Evolutionary conservation across 2,797 vertebrate species (phyloP), one percentile per base, ranked within the genome.

Genomic region (Spinus pinus): DNA sequence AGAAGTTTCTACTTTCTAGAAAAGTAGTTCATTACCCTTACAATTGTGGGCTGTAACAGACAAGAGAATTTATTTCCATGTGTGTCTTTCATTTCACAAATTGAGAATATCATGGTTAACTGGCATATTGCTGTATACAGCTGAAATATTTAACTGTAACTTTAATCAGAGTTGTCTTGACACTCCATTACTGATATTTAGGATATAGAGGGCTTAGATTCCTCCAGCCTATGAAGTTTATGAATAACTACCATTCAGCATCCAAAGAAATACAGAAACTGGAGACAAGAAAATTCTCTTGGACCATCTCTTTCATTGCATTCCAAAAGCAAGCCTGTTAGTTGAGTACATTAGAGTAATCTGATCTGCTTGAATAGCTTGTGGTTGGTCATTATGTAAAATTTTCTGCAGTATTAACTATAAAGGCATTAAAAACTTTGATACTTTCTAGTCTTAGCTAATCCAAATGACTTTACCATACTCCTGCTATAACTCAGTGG

Each of bases 391-490:
- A 35, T 15, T 51, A 91, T 72, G 80, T 73, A 84, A 86, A 78
- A 64, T 69, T 56, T 92, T 93, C 61, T 90, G 61, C 72, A 70
- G 42, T 77, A 86, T 91, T 84, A 92, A 90, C 58, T 86, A 41
- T 49, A 92, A 91, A 91, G 75, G 70, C 60, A 91, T 91, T 80
- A 90, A 94, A 95, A 90, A 46, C 56, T 42, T 84, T 25, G 85
- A 61, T 27, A 50, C 22, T 85, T 95, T 79, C 77, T 94, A 51
- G 61, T 66, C 66, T 72, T 93, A 74, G 75, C 47, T 87, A 86
- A 93, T 60, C 60, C 86, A 94, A 73, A 94, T 74, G 42, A 88
- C 67, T 95, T 91, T 82, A 93, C 81, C 83, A 85, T 46, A 69
- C 12, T 72, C 54, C 24, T 90, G 51, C 70, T 61, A 58, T 42